Base-by-base conservation (phyloP, 2,113 vertebrate genomes). In the Dicerorhinus sumatrensis region DNA sequence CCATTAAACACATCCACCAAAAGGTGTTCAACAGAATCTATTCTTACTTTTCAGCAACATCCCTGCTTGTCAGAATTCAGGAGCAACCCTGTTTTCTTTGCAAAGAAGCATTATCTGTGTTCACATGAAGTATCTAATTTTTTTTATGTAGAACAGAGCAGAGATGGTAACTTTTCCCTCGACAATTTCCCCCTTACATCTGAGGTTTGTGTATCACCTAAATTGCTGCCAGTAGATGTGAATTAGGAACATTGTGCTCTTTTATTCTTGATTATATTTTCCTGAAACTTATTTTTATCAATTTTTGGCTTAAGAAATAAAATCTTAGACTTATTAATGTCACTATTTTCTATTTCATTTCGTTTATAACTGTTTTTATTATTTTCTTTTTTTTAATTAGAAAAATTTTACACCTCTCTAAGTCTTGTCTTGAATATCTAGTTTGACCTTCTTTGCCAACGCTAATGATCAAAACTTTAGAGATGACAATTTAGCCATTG, bases 221-320 rank as follows among this genome's bases (percentile, higher is more conserved):
- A 88, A 88, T 84, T 82, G 6, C 33, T 75, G 18, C 31, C 6
- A 4, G 13, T 11, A 12, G 17, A 56, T 91, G 10, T 60, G 56
- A 77, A 86, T 83, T 60, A 72, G 16, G 46, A 85, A 65, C 16
- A 96, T 86, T 86, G 90, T 17, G 2, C 21, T 79, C 6, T 91
- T 92, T 81, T 60, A 51, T 83, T 48, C 54, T 72, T 89, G 4
- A 91, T 87, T 90, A 62, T 54, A 62, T 77, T 96, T 92, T 82
- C 13, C 11, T 62, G 36, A 76, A 58, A 72, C n/a, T 13, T 67
- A 89, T 76, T 89, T 85, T 72, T 69, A 82, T 83, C 25, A 56
- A 31, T 29, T 75, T 95, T 91, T 73, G 42, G 18, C 36, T 56
- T 87, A 84, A 72, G 16, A 77, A 82, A 65, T 72, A 92, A 94